A percentile compares a stretch with the other conserved stretches of the same genome.
phyloP scores from a whole-genome alignment of 2,888 invertebrate genomes.

The Synergus laeviventris region DNA sequence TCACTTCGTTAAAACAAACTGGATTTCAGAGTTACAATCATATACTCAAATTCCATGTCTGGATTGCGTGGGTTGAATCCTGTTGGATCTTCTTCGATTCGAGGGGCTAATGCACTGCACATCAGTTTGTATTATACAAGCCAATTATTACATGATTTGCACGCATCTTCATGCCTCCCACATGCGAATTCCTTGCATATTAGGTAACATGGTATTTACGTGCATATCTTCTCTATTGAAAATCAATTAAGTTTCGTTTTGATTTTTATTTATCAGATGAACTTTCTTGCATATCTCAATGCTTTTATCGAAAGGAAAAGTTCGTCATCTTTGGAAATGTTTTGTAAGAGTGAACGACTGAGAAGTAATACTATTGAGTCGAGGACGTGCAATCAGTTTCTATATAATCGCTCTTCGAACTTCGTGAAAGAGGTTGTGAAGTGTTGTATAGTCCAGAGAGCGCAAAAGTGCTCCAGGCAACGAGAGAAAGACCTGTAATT shows the following conservation, averaged over 20 bases:
- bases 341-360: conserved; percentile 7
- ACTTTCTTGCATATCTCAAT: not conserved
- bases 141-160: conserved; percentile 33
- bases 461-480: conserved; percentile 14
- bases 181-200: conserved; percentile 24
- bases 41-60: conserved; percentile 1
- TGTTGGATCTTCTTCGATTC: conserved; percentile 25
- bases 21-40: not conserved
- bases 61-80: not conserved
- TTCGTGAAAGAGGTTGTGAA: conserved; percentile 20
- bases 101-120: conserved; percentile 12
- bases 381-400: conserved; percentile 43
- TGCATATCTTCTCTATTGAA: not conserved
- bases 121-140: conserved; percentile 29
- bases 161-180: conserved; percentile 21
- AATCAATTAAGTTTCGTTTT: not conserved
- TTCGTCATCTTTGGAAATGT: conserved; percentile 10
- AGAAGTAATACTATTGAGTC: conserved; percentile 41
- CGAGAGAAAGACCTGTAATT: conserved; percentile 44
- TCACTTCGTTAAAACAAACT: not conserved
- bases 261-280: not conserved
- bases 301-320: conserved; percentile 1
- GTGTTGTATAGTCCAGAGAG: conserved; percentile 44
- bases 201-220: conserved; percentile 9
- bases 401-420: conserved; percentile 47